Conservation (phyloP, 2,797 vertebrate genomes). For the Sorex maritimensis region DNA sequence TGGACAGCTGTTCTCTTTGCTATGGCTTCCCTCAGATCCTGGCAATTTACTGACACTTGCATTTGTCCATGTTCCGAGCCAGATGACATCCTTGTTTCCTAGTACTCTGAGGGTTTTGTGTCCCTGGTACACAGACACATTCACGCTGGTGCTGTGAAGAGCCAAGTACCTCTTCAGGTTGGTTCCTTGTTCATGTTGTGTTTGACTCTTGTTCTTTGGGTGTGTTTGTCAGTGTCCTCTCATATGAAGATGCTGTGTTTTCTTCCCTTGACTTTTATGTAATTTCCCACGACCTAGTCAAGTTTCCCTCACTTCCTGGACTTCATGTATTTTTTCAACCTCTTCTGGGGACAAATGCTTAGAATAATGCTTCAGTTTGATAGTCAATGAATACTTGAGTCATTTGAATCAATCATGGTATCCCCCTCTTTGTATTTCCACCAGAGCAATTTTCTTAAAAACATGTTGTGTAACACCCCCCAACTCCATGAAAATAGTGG, state of each 20-base stretch:
- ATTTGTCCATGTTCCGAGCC: background rate
- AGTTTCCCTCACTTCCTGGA: background rate
- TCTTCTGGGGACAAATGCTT: background rate
- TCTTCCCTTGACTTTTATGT: conserved; percentile 1
- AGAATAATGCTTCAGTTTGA: background rate
- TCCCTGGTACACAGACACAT: background rate
- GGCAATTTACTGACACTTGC: background rate
- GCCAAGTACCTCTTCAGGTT: background rate
- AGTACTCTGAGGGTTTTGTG: background rate
- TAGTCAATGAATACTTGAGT: background rate
- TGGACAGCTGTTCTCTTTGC: conserved; percentile 30
- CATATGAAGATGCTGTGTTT: background rate
- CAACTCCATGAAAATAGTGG: conserved; percentile 14
- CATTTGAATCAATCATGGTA: conserved; percentile 21
- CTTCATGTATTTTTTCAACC: background rate
- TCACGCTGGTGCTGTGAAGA: background rate
- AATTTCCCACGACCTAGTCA: background rate
- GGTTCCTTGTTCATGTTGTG: background rate
- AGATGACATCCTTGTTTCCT: conserved; percentile 7
- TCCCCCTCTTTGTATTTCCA: conserved; percentile 36
- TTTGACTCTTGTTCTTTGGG: conserved; percentile 7
- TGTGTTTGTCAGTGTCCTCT: background rate
- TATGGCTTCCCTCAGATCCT: background rate
- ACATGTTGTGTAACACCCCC: conserved; percentile 13
- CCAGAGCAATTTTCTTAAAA: conserved; percentile 50